Base-by-base conservation (phyloP, 23 tunicate species). In the Ascidia mentula region DNA sequence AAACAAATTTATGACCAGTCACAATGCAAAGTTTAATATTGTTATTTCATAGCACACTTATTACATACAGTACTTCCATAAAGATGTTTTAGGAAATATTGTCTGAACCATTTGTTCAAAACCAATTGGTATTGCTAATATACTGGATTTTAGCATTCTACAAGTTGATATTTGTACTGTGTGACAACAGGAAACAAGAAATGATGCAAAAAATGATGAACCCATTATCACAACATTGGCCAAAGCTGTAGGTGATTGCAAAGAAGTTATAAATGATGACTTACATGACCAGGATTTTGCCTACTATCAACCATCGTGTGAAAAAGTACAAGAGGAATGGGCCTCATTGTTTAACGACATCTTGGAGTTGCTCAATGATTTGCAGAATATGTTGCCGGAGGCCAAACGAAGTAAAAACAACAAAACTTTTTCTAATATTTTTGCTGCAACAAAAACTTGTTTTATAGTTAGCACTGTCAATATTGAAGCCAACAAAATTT, bases 401-500 rank as follows among this genome's bases (percentile, higher is more conserved):
- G 85, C 85, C 5, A 65, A 81, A 40, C 71, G 72, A 70, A 69
- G 85, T 81, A 37, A 36, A 31, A 20, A 9, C 24, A 9, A 9
- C 7, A 5, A 9, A 26, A 53, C 24, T 45, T 45, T 18, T 45
- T 2, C 75, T 2, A 71, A 7, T 9, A 53, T 6, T 53, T 53
- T 53, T 53, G 1, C 22, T 9, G 13, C 4, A 53, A 15, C 53
- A 42, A 42, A 12, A 42, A 42, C 53, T 42, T 24, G 7, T 24
- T 78, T 60, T 88, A 12, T 53, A 89, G 95, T 69, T 73, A 85
- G 79, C 36, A 40, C 85, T 18, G 74, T 80, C 1, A 77, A 90
- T 31, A 39, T 45, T 8, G 40, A 38, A 15, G 75, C 75, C 34
- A 28, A 61, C 4, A 46, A 37, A 4, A 26, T 90, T 35, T 37